phyloP scores from a whole-genome alignment of 2,888 invertebrate genomes.

The Drosophila neonasuta region DNA sequence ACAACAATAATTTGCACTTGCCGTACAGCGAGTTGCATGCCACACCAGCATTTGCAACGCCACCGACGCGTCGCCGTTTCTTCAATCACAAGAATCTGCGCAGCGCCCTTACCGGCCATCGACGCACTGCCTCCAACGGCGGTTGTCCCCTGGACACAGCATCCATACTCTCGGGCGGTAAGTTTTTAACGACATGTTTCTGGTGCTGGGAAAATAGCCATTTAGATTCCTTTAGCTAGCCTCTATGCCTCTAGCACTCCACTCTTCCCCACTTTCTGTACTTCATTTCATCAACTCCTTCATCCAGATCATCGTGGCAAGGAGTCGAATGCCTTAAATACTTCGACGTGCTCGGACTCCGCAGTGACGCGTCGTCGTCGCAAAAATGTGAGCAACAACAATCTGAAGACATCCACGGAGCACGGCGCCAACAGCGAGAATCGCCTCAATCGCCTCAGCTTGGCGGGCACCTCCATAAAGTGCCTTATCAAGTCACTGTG shows the following conservation, averaged over 20 bases:
- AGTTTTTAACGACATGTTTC: conserved; percentile 45
- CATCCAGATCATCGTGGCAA: conserved; percentile 63
- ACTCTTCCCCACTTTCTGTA: conserved; percentile 21
- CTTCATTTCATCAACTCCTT: conserved; percentile 23
- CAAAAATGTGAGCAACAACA: conserved; percentile 79
- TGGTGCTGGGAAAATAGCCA: conserved; percentile 22
- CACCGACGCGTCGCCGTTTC: conserved; percentile 89
- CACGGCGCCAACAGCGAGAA: conserved; percentile 79
- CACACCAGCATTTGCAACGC: conserved; percentile 89
- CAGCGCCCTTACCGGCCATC: conserved; percentile 86
- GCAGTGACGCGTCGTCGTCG: conserved; percentile 80
- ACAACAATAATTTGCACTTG: conserved; percentile 57
- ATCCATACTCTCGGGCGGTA: conserved; percentile 79
- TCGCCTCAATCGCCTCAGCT: conserved; percentile 80
- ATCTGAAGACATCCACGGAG: conserved; percentile 68
- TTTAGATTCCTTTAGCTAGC: not conserved
- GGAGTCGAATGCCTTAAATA: conserved; percentile 79
- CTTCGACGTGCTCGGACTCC: conserved; percentile 82
- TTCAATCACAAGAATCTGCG: conserved; percentile 90
- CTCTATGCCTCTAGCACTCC: not conserved
- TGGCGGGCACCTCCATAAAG: conserved; percentile 81
- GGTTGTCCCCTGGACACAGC: conserved; percentile 81
- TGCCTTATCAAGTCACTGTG: conserved; percentile 93
- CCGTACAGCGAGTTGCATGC: conserved; percentile 81
- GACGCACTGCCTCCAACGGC: conserved; percentile 82